These are phyloP conservation scores for Dendrolimus kikuchii DNA, from an alignment of 1,140 invertebrate species.

Conservation along the genomic window DNA sequence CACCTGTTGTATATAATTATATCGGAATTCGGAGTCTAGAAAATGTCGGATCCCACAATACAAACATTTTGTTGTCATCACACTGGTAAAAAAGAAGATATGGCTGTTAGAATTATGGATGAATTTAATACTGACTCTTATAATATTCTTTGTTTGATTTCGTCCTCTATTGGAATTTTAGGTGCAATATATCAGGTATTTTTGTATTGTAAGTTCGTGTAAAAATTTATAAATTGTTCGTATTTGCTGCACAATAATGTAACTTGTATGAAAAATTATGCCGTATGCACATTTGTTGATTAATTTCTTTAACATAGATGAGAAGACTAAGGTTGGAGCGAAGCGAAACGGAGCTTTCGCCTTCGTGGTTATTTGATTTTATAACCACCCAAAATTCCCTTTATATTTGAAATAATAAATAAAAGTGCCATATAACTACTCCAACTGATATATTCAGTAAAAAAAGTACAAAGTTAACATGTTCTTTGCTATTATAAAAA, in stretches of 20 bases:
- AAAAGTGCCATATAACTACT: too few relatives aligned
- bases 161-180: conserved; percentile 80
- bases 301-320: conserved; percentile 8
- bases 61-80: conserved; percentile 86
- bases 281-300: neutral
- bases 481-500: too few relatives aligned
- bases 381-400: too few relatives aligned
- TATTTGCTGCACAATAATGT: too few relatives aligned
- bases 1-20: neutral
- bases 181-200: conserved; percentile 83
- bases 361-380: too few relatives aligned
- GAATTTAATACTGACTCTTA: conserved; percentile 81
- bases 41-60: conserved; percentile 85
- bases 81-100: conserved; percentile 74
- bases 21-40: conserved; percentile 6
- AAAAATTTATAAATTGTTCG: too few relatives aligned
- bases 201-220: neutral
- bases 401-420: too few relatives aligned
- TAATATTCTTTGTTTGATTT: conserved; percentile 81
- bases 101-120: conserved; percentile 76
- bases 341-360: too few relatives aligned
- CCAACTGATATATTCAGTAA: too few relatives aligned
- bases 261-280: too few relatives aligned
- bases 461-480: too few relatives aligned
- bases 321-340: too few relatives aligned